phyloP scores from a whole-genome alignment of 2,797 vertebrate species.

The Pempheris klunzingeri region DNA sequence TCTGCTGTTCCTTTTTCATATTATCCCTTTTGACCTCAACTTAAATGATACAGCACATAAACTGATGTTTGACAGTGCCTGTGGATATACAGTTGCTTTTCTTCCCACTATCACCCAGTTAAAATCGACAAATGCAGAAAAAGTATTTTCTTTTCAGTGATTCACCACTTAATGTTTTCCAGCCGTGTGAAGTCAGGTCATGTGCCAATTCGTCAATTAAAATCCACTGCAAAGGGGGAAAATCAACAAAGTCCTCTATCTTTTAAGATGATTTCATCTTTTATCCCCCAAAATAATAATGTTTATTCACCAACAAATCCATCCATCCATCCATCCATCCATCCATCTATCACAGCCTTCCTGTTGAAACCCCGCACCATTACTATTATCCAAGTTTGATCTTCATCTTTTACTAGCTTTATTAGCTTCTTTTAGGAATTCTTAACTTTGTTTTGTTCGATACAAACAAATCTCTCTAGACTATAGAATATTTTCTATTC shows the following conservation, averaged over 20 bases:
- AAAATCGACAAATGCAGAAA: not conserved
- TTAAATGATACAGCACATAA: too few relatives aligned
- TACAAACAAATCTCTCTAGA: too few relatives aligned
- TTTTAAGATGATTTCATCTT: not conserved
- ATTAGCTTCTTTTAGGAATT: not conserved
- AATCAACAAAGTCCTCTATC: too few relatives aligned
- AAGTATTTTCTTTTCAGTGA: too few relatives aligned
- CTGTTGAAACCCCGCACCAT: not conserved
- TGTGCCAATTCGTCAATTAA: not conserved
- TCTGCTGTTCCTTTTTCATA: not conserved
- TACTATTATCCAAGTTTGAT: not conserved
- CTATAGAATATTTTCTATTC: not conserved
- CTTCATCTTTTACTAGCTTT: not conserved
- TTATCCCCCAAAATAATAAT: too few relatives aligned
- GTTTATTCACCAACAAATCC: too few relatives aligned
- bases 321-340: too few relatives aligned
- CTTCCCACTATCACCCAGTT: not conserved
- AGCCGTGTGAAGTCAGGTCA: slow-evolving; percentile 4
- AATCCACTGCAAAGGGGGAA: too few relatives aligned
- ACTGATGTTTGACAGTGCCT: not conserved
- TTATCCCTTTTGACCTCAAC: not conserved
- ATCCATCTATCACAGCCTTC: not conserved
- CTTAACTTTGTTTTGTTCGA: too few relatives aligned
- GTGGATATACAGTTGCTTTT: too few relatives aligned
- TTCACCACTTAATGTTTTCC: not conserved